Percentiles rank a stretch among this genome's conserved stretches.
Conservation (phyloP, 2,113 vertebrate species). For the Pachycephala philippinensis region DNA sequence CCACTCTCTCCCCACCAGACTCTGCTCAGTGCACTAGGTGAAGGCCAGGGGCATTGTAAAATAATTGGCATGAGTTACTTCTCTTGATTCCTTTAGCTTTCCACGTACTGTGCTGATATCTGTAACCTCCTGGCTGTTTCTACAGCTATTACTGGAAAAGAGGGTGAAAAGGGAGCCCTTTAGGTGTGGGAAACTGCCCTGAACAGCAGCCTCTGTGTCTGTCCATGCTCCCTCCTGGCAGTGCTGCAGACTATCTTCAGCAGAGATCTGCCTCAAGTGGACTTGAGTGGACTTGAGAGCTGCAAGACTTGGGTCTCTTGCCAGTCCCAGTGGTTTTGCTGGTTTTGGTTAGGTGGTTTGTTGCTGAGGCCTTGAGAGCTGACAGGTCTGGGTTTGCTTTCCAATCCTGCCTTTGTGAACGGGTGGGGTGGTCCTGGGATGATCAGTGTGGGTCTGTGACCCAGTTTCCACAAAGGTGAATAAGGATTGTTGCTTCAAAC, state of each 20-base stretch:
- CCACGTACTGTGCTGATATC: not conserved
- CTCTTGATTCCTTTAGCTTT: not conserved
- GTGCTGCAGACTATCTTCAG: not conserved
- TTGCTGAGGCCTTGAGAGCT: not conserved
- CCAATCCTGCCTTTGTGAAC: not conserved
- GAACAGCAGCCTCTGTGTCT: not conserved
- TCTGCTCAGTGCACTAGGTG: not conserved
- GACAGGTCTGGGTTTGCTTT: not conserved
- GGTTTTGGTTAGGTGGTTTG: not conserved
- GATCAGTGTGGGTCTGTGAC: not conserved
- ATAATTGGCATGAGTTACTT: not conserved
- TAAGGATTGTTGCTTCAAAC: not conserved
- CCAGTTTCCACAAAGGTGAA: not conserved
- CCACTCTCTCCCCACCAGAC: not conserved
- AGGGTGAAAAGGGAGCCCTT: not conserved
- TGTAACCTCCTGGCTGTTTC: not conserved
- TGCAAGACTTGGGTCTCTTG: not conserved
- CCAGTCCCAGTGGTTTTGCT: not conserved
- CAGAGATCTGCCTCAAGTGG: not conserved
- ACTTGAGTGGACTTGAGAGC: not conserved
- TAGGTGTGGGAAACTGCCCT: not conserved
- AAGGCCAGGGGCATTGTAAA: not conserved
- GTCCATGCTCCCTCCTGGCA: not conserved
- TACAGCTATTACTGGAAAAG: not conserved
- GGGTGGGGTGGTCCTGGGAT: not conserved